Conservation (phyloP, 2,888 invertebrate species). For the Lathronympha strigana region DNA sequence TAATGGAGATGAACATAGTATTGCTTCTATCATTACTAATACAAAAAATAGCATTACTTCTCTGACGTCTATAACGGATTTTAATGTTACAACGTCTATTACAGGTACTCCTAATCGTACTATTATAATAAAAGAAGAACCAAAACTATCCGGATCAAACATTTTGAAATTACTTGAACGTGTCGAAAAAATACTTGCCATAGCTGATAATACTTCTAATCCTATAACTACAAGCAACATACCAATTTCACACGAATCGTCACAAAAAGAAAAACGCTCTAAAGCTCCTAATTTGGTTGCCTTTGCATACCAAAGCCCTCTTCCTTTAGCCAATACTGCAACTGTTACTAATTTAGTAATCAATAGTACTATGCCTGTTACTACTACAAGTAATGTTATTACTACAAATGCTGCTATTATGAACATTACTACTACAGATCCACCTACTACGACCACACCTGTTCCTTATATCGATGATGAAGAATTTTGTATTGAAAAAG, state of each 20-base stretch:
- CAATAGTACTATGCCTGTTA: constrained; percentile 23
- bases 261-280: neutral
- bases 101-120: neutral
- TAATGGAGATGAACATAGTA: neutral
- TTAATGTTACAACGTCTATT: neutral
- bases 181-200: constrained; percentile 5
- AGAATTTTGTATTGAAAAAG: constrained; percentile 58
- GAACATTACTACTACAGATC: neutral
- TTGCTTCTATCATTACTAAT: neutral
- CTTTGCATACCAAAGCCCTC: neutral
- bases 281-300: neutral
- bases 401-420: neutral
- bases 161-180: constrained; percentile 8
- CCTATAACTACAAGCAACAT: neutral
- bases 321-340: neutral
- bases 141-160: neutral
- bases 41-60: neutral
- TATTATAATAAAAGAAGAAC: neutral
- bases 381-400: neutral
- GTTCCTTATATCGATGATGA: constrained; percentile 29
- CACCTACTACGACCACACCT: constrained; percentile 2
- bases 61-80: neutral
- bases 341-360: neutral
- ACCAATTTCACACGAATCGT: neutral
- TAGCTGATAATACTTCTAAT: neutral